Evolutionary conservation across 2,113 vertebrate species (phyloP).

Genomic region (Phasianus colchicus): DNA sequence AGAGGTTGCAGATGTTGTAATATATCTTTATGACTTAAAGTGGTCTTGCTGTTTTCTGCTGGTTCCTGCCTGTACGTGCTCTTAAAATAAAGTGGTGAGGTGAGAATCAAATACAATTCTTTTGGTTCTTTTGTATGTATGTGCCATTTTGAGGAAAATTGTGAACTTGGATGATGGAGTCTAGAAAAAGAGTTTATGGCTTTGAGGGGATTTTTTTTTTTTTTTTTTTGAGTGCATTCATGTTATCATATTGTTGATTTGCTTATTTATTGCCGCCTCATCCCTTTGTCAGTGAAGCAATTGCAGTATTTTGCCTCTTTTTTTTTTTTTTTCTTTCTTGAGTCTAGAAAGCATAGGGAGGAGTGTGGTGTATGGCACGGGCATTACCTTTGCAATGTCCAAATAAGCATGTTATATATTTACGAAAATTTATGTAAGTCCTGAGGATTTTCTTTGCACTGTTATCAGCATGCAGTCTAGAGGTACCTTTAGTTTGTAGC

Average conservation of each 20-base stretch:
- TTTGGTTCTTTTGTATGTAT: neutral
- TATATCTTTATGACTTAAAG: neutral
- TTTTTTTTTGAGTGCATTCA: neutral
- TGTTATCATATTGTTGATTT: neutral
- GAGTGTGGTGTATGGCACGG: neutral
- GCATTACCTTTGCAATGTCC: neutral
- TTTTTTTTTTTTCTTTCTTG: neutral
- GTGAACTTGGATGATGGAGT: neutral
- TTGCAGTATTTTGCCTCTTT: neutral
- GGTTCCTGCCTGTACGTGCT: neutral
- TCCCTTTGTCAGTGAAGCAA: neutral
- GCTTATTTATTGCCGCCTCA: neutral
- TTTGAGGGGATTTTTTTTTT: neutral
- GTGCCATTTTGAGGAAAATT: neutral
- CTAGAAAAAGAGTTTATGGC: neutral
- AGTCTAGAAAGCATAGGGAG: neutral
- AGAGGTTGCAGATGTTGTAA: neutral
- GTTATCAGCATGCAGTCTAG: neutral
- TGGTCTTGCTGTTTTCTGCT: neutral
- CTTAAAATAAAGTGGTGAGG: neutral
- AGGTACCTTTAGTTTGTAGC: neutral
- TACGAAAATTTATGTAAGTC: neutral
- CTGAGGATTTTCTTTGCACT: neutral
- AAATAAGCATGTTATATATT: neutral
- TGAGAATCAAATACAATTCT: neutral